These are phyloP conservation scores for Melolontha melolontha DNA, from an alignment of 2,888 invertebrate genomes.

Conservation along the genomic window DNA sequence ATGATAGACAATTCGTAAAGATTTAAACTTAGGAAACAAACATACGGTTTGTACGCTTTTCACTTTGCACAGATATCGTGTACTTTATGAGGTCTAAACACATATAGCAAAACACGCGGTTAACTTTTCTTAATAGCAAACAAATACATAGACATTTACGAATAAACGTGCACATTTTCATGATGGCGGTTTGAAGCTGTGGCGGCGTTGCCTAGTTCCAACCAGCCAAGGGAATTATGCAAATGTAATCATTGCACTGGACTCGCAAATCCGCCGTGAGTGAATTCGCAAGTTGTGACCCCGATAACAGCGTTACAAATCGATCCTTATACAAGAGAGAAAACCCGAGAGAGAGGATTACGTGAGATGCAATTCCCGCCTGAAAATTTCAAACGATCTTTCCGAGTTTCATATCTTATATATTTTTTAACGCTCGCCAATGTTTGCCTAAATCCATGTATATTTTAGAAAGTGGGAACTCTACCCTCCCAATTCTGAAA, in stretches of 20 bases:
- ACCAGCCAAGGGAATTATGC: slow-evolving; percentile 61
- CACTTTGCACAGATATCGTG: too few species aligned
- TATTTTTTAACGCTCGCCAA: slow-evolving; percentile 19
- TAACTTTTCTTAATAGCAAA: slow-evolving; percentile 55
- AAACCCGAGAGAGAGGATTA: slow-evolving; percentile 34
- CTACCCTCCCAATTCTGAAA: neutral
- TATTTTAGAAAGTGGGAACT: slow-evolving; percentile 18
- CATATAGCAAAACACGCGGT: slow-evolving; percentile 43
- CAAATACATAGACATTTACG: slow-evolving; percentile 54
- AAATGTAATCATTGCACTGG: slow-evolving; percentile 63
- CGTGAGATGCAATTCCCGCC: slow-evolving; percentile 36
- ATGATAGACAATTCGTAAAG: too few species aligned
- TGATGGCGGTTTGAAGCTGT: slow-evolving; percentile 54
- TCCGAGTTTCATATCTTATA: slow-evolving; percentile 32
- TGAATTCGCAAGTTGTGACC: slow-evolving; percentile 55
- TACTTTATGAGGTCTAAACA: neutral
- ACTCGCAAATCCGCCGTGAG: slow-evolving; percentile 52
- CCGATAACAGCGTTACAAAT: slow-evolving; percentile 58
- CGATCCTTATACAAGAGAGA: slow-evolving; percentile 45
- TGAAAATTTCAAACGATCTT: slow-evolving; percentile 39
- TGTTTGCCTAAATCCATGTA: slow-evolving; percentile 22
- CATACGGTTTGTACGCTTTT: too few species aligned
- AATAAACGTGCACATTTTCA: slow-evolving; percentile 51
- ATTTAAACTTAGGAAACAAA: too few species aligned
- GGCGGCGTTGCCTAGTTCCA: slow-evolving; percentile 34